These are phyloP conservation scores for Falcaria lacertinaria DNA, from an alignment of 2,888 invertebrate species.

Conservation along the genomic window DNA sequence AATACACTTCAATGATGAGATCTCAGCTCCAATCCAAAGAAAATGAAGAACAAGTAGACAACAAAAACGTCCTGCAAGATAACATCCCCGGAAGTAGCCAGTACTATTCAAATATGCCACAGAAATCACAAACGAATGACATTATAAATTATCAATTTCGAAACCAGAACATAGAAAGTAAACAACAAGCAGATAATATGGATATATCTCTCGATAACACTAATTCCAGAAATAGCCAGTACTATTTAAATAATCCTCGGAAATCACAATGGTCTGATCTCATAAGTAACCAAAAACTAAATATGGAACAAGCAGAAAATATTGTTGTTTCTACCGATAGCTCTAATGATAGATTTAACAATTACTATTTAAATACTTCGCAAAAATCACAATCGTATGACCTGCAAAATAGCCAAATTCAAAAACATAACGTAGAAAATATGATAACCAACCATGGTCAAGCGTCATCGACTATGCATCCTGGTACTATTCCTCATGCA, in stretches of 20 bases:
- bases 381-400: not conserved
- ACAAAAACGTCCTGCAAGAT: not conserved
- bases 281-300: slow-evolving; percentile 2
- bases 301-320: slow-evolving; percentile 7
- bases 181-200: slow-evolving; percentile 6
- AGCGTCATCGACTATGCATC: slow-evolving; percentile 9
- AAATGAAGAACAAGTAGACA: slow-evolving; percentile 10
- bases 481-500: slow-evolving; percentile 4
- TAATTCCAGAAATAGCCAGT: not conserved
- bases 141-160: not conserved
- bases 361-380: not conserved
- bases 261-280: not conserved
- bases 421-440: not conserved
- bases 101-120: not conserved
- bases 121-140: not conserved
- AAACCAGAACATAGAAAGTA: slow-evolving; percentile 8
- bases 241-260: not conserved
- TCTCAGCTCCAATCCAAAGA: slow-evolving; percentile 41
- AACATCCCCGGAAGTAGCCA: not conserved
- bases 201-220: not conserved
- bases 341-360: not conserved
- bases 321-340: not conserved
- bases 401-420: slow-evolving; percentile 7
- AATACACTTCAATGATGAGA: slow-evolving; percentile 61
- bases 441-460: not conserved